Evolutionary conservation across 2,113 vertebrate species (phyloP), one percentile per base, ranked within the genome.

Genomic region (Sardina pilchardus): DNA sequence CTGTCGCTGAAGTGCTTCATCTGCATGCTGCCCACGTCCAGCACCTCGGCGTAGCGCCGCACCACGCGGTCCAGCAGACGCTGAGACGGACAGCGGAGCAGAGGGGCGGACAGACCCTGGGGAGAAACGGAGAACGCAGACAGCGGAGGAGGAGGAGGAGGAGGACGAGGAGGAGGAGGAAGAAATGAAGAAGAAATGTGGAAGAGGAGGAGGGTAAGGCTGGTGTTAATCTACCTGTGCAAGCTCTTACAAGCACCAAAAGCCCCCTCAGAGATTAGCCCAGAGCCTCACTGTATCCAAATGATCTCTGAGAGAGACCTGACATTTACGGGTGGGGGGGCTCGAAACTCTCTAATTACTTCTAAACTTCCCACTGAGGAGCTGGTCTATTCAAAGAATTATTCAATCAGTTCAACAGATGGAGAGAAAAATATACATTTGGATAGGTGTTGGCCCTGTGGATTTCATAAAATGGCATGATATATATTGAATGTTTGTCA

Each of bases 1-100:
- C 91, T 87, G 21, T 95, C 95, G 0, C 94, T 95, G 63, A 97
- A 95, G 88, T 97, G 96, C 87, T 96, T 95, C 96, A 97, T 97
- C 89, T 96, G 96, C 87, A 96, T 90, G 88, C 96, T 97, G 36
- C 96, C 96, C 0, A 96, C 96, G 0, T 97, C 96, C 0, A 93
- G 89, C 85, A 97, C 96, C 90, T 97, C 96, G 0, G 96, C 95
- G 0, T 97, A 97, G 86, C 96, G 95, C 26, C 95, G 90, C 85
- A 97, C 63, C 63, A 71, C 63, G 3, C 30, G 63, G 63, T 71
- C 63, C 26, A 71, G 26, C 26, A 71, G 63, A 6, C 63, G 30
- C 63, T 71, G 63, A 71, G 63, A 71, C 3, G 63, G 63, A 34
- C 63, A 71, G 26, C 63, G 53, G 21, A 71, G 63, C 10, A 71